Percentiles rank a stretch among this genome's conserved stretches.
phyloP scores from a whole-genome alignment of 2,797 vertebrate species.

The Threskiornis aethiopicus region DNA sequence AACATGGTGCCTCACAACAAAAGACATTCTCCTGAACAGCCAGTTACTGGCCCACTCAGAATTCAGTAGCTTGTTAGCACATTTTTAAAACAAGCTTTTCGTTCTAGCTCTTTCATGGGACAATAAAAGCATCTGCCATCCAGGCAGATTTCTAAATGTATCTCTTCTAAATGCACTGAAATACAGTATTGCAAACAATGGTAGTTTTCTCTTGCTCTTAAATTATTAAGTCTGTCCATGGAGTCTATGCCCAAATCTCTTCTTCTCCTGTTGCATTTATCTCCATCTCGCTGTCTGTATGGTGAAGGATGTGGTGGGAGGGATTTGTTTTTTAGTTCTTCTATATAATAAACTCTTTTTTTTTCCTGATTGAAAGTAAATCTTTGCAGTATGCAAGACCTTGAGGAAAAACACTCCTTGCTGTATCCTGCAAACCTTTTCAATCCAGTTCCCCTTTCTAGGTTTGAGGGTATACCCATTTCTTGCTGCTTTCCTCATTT shows the following conservation, averaged over 20 bases:
- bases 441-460: not conserved
- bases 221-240: not conserved
- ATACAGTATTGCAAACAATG: not conserved
- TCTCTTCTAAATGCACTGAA: not conserved
- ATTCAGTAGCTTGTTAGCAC: not conserved
- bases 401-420: not conserved
- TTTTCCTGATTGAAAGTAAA: not conserved
- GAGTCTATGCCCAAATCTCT: not conserved
- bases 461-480: not conserved
- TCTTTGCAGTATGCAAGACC: not conserved
- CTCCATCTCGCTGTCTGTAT: not conserved
- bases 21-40: not conserved
- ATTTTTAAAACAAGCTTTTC: conserved; percentile 12
- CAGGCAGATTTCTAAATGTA: conserved; percentile 17
- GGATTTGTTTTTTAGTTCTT: not conserved
- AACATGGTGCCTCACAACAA: not conserved
- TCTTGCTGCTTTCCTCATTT: not conserved
- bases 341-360: not conserved
- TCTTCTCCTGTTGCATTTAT: not conserved
- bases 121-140: not conserved
- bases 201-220: not conserved
- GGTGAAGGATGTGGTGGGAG: not conserved
- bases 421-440: not conserved
- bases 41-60: not conserved
- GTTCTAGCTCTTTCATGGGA: not conserved